Evolutionary conservation across 2,888 invertebrate genomes (phyloP), one percentile per base, ranked within the genome.

Genomic region (Stenurella melanura): DNA sequence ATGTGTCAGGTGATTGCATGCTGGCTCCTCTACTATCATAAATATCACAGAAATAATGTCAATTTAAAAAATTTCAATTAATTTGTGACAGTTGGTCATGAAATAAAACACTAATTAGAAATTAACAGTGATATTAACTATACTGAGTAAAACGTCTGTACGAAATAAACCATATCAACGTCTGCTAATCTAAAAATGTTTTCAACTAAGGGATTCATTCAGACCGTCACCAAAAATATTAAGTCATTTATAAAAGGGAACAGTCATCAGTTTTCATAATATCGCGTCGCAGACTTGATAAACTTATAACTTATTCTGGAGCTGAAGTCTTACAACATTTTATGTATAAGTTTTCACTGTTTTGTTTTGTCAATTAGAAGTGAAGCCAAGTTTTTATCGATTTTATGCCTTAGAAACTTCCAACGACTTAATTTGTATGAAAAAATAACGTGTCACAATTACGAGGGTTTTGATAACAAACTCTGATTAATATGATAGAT

Each of bases 181-280:
- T 30, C 60, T 60, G 30, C 60, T 60, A 60, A 60, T 60, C 26
- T 63, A 63, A 34, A 63, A 38, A 63, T 63, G 38, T 17, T 63
- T 63, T 38, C 38, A 38, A 38, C 17, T 63, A 63, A 63, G 18
- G 10, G 63, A 63, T 38, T 38, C 63, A 17, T 38, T 30, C 6
- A 21, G 9, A 30, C 30, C 38, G 1, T 30, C 63, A 34, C 18
- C 38, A 17, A 12, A n/a, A 63, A 63, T 63, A 10, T 38, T 38
- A 63, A 50, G 50, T 5, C 50, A 50, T n/a, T 50, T 50, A 50
- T 50, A 50, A 50, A 63, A 38, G 63, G 38, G 15, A 63, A 30
- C 38, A 63, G 34, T 63, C 38, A 38, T 38, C 63, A 63, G 63
- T 34, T 63, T 63, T 63, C 63, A 63, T 38, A 34, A 34, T 26